Evolutionary conservation across 2,888 invertebrate genomes (phyloP).

Genomic region (Agrotis puta): DNA sequence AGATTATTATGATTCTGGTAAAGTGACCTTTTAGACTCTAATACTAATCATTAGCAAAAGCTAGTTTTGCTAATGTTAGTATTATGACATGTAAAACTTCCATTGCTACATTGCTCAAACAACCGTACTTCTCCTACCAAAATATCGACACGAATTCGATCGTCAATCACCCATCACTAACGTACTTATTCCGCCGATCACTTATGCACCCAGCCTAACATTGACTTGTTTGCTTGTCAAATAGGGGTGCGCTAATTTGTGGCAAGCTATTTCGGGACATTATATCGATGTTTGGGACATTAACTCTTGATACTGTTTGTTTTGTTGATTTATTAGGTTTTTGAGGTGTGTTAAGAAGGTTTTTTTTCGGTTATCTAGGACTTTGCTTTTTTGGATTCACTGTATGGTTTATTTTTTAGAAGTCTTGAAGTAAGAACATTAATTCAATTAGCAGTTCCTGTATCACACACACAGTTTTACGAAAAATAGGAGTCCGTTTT

Average conservation of each 20-base stretch:
- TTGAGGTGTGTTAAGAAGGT: constrained; percentile 8
- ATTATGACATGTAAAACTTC: background rate
- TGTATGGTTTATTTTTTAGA: background rate
- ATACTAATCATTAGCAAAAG: no score
- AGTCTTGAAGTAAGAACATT: no score
- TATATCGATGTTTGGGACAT: constrained; percentile 65
- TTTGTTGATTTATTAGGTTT: constrained; percentile 51
- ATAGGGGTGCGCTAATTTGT: constrained; percentile 82
- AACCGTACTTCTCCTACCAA: constrained; percentile 1
- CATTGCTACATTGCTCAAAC: background rate
- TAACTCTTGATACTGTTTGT: constrained; percentile 61
- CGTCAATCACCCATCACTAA: constrained; percentile 53
- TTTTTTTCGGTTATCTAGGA: constrained; percentile 5
- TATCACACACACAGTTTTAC: no score
- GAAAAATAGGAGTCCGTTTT: background rate
- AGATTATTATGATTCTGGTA: no score
- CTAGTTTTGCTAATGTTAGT: no score
- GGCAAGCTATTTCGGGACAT: constrained; percentile 76
- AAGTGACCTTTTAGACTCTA: no score
- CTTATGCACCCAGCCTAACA: constrained; percentile 58
- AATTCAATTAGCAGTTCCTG: no score
- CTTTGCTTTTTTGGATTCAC: background rate
- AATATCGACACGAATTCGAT: constrained; percentile 26
- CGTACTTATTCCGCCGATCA: constrained; percentile 52
- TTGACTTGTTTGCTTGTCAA: constrained; percentile 76